Percentiles rank a stretch among this genome's conserved stretches.
Evolutionary conservation across 1,140 invertebrate species (phyloP).

Genomic region (Drosophila watanabei): DNA sequence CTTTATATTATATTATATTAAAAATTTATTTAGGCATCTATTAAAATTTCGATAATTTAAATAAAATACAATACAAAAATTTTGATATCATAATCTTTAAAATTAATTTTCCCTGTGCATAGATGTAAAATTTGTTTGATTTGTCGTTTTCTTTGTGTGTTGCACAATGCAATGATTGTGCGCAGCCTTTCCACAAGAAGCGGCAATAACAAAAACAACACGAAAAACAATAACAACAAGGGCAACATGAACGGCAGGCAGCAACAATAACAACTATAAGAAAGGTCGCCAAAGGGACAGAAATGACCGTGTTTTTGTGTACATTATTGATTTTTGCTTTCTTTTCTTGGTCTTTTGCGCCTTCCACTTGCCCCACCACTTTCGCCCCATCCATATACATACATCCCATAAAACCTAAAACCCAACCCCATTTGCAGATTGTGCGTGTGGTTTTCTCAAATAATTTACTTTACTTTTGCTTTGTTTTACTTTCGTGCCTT

Average conservation of each 20-base stretch:
- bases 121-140: constrained; percentile 68
- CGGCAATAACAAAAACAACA: constrained; percentile 8
- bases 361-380: constrained; percentile 44
- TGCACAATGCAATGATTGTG: constrained; percentile 70
- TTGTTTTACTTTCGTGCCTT: constrained; percentile 70
- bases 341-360: constrained; percentile 61
- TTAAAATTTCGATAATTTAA: no score
- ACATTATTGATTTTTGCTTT: constrained; percentile 79
- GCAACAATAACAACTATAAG: constrained; percentile 43
- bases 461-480: constrained; percentile 75
- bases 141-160: constrained; percentile 55
- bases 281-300: constrained; percentile 60
- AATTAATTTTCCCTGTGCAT: constrained; percentile 5
- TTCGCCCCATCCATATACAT: background rate
- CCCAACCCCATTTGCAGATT: constrained; percentile 37
- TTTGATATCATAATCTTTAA: background rate
- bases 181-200: constrained; percentile 46
- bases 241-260: constrained; percentile 4
- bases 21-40: no score
- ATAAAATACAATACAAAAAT: no score
- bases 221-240: constrained; percentile 21
- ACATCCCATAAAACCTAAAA: background rate
- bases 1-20: no score
- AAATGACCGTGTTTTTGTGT: constrained; percentile 74
- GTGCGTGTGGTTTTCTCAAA: constrained; percentile 73